These are phyloP conservation scores for Diplodus puntazzo DNA, from an alignment of 2,797 vertebrate species.

Conservation along the genomic window DNA sequence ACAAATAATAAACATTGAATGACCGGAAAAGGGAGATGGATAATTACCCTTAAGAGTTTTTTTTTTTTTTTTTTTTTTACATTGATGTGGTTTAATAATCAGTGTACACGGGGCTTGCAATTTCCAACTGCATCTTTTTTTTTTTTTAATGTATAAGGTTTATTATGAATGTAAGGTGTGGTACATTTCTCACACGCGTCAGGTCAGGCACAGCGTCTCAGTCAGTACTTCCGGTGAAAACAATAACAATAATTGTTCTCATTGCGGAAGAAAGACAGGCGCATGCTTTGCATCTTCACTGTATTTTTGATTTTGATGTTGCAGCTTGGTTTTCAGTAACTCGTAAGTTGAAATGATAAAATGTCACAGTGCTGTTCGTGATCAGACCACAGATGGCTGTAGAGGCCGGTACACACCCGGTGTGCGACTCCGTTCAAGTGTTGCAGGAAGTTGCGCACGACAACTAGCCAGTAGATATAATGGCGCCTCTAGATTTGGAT, in stretches of 20 bases:
- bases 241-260: not conserved
- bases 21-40: too few species aligned
- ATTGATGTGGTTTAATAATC: too few species aligned
- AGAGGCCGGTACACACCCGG: not conserved
- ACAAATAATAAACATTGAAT: too few species aligned
- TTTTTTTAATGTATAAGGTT: too few species aligned
- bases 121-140: too few species aligned
- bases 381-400: slow-evolving; percentile 8
- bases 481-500: slow-evolving; percentile 96
- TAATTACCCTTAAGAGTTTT: too few species aligned
- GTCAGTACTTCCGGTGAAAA: not conserved
- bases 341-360: too few species aligned
- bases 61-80: too few species aligned
- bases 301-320: not conserved
- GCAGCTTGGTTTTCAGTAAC: not conserved
- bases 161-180: too few species aligned
- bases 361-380: not conserved
- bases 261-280: not conserved
- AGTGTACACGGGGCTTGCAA: too few species aligned
- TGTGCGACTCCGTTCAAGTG: not conserved
- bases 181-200: too few species aligned
- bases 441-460: slow-evolving; percentile 66
- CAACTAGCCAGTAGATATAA: slow-evolving; percentile 77
- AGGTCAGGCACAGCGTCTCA: not conserved
- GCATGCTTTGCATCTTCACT: not conserved